phyloP scores from a whole-genome alignment of 2,888 invertebrate genomes.

The Schrankia costaestrigalis region DNA sequence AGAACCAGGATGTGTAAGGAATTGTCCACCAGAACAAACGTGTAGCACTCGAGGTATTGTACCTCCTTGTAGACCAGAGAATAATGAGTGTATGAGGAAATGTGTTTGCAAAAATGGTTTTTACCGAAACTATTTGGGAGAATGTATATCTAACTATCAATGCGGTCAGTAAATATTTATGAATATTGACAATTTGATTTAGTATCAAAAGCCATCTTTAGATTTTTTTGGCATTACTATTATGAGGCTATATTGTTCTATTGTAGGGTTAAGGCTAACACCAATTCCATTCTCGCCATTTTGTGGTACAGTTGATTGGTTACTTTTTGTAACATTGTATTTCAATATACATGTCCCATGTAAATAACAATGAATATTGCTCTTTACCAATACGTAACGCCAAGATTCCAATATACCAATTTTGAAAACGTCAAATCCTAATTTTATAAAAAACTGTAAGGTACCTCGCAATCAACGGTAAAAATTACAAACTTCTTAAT shows the following conservation, averaged over 20 bases:
- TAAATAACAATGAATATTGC: no score
- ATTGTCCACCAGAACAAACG: conserved; percentile 7
- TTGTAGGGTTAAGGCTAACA: no score
- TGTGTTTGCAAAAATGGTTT: conserved; percentile 26
- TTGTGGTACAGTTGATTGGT: no score
- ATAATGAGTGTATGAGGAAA: conserved; percentile 2
- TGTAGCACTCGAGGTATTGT: conserved; percentile 19
- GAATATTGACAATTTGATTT: not conserved
- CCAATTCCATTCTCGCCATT: no score
- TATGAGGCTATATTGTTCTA: no score
- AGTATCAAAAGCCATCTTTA: not conserved
- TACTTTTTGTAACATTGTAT: no score
- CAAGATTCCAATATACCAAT: no score
- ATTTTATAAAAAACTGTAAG: no score
- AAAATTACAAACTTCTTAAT: not conserved
- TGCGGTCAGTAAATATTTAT: conserved; percentile 45
- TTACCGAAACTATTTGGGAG: conserved; percentile 34
- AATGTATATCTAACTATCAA: conserved; percentile 34
- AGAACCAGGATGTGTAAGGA: not conserved
- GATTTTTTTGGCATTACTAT: not conserved
- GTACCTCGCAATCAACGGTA: no score
- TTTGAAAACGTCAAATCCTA: no score
- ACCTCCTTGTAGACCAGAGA: conserved; percentile 22
- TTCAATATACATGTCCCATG: no score
- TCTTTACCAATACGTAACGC: no score